Conservation (phyloP, 2,113 vertebrate genomes). For the Aldabrachelys gigantea region DNA sequence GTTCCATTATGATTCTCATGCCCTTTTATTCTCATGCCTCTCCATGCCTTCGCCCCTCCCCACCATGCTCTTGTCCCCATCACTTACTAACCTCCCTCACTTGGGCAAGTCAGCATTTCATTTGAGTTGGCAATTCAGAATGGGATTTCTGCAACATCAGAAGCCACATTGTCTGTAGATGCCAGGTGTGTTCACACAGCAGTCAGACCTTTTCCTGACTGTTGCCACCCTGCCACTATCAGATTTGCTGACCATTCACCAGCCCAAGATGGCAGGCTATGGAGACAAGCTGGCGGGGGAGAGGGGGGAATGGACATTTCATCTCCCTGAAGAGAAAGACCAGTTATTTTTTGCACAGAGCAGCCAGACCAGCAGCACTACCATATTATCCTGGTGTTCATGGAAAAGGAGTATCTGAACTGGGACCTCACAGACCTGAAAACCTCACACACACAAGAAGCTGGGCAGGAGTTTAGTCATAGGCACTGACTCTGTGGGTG, state of each 20-base stretch:
- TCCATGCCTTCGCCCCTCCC: background rate
- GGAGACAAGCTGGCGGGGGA: background rate
- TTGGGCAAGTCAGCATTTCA: background rate
- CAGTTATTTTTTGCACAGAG: background rate
- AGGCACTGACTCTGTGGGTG: no score
- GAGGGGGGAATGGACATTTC: background rate
- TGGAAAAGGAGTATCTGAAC: background rate
- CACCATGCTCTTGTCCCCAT: background rate
- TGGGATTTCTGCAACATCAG: background rate
- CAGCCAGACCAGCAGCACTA: background rate
- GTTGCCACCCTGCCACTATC: background rate
- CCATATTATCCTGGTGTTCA: no score
- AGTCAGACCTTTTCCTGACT: rapidly evolving
- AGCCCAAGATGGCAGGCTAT: background rate
- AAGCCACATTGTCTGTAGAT: background rate
- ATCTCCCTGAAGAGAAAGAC: background rate
- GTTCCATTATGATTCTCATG: rapidly evolving
- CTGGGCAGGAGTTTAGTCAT: background rate
- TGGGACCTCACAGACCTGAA: background rate
- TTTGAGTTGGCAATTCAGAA: background rate
- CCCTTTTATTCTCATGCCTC: background rate
- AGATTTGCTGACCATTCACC: background rate
- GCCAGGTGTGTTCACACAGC: background rate
- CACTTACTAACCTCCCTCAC: background rate
- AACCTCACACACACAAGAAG: background rate